These are phyloP conservation scores for Perdix hodgsoniae DNA, from an alignment of 2,797 vertebrate genomes.

Conservation along the genomic window DNA sequence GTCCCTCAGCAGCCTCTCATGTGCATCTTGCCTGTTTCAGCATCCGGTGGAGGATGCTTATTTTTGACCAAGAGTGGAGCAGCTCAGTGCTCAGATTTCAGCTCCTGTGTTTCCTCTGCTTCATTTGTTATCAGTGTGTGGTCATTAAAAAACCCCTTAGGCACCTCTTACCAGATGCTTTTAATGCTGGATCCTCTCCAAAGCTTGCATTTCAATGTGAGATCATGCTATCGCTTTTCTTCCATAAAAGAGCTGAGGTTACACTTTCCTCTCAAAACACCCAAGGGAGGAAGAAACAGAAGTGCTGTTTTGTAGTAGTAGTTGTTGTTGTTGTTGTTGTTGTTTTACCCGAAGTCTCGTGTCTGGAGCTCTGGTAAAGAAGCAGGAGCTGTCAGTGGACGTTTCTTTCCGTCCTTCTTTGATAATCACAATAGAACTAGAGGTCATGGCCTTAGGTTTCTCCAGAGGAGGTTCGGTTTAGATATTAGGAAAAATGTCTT, in stretches of 20 bases:
- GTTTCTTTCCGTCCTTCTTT: neutral
- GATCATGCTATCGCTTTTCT: neutral
- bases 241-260: neutral
- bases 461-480: no score
- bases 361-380: neutral
- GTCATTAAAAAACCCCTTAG: neutral
- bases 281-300: neutral
- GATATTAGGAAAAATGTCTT: no score
- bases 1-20: neutral
- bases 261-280: neutral
- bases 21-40: neutral
- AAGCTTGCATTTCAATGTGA: slow-evolving; percentile 18
- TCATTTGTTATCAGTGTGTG: neutral
- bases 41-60: neutral
- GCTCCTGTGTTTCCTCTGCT: neutral
- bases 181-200: slow-evolving; percentile 42
- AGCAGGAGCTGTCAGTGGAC: neutral
- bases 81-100: neutral
- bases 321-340: neutral
- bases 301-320: neutral
- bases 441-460: no score
- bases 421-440: no score
- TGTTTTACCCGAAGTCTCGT: neutral
- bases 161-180: neutral
- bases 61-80: neutral